Evolutionary conservation across 1,140 invertebrate genomes (phyloP).

Genomic region (Hypsibius dujardini): DNA sequence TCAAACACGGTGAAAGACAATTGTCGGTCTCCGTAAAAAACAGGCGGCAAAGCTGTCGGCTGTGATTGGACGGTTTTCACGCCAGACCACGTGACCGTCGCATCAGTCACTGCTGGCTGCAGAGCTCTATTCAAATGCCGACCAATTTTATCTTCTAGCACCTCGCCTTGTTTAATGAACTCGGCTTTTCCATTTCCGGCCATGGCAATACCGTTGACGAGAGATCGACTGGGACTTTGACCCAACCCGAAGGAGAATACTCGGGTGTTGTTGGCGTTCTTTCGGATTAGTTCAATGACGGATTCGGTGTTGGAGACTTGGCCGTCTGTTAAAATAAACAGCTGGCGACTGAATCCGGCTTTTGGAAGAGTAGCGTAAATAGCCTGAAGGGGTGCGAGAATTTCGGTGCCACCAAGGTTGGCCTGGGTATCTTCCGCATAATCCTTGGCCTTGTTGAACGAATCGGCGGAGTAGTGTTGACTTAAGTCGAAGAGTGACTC

Average conservation of each 20-base stretch:
- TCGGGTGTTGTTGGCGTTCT: constrained; percentile 27
- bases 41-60: constrained; percentile 21
- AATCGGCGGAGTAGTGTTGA: neutral
- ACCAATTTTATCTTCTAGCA: constrained; percentile 29
- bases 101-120: constrained; percentile 29
- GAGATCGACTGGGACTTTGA: constrained; percentile 28
- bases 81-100: constrained; percentile 23
- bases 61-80: neutral
- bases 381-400: constrained; percentile 29
- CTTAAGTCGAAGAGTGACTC: neutral
- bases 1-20: constrained; percentile 23
- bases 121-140: constrained; percentile 31
- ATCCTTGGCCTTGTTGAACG: constrained; percentile 5
- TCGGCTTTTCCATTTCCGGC: constrained; percentile 30
- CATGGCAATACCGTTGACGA: constrained; percentile 32
- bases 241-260: constrained; percentile 33
- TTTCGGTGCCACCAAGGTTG: constrained; percentile 33
- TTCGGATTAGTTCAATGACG: constrained; percentile 27
- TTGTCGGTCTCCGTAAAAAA: constrained; percentile 23
- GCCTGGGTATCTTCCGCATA: constrained; percentile 23
- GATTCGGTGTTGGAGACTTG: constrained; percentile 26
- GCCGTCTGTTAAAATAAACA: constrained; percentile 34
- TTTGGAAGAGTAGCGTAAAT: constrained; percentile 27
- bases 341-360: constrained; percentile 28
- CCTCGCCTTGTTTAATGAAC: constrained; percentile 31